A percentile compares a stretch with the other conserved stretches of the same genome.
Conservation (phyloP, 2,797 vertebrate species). For the Chaetophractus vellerosus region DNA sequence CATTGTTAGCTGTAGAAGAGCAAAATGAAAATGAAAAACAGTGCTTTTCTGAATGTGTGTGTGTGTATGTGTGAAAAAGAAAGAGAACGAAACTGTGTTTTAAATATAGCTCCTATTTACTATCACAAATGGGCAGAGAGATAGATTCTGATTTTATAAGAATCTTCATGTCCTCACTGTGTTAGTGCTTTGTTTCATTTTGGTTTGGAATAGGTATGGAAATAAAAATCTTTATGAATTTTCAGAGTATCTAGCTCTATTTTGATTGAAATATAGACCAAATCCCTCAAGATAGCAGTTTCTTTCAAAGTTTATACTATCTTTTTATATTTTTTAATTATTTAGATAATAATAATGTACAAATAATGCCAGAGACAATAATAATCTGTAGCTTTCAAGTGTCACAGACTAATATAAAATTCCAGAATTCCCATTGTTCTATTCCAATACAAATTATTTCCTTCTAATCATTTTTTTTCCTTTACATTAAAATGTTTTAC, state of each 20-base stretch:
- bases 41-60: background rate
- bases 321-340: constrained; percentile 30
- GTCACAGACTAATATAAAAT: background rate
- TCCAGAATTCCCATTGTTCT: constrained; percentile 6
- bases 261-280: constrained; percentile 54
- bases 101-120: background rate
- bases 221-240: constrained; percentile 33
- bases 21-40: constrained; percentile 26
- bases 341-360: background rate
- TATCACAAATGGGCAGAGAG: background rate
- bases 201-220: constrained; percentile 7
- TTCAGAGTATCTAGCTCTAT: background rate
- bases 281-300: background rate
- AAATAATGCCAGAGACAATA: background rate
- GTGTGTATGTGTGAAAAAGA: background rate
- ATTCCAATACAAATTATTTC: background rate
- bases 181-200: constrained; percentile 37
- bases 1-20: background rate
- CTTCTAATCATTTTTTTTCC: constrained; percentile 38
- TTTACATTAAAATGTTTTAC: constrained; percentile 30
- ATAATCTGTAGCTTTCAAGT: background rate
- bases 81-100: background rate
- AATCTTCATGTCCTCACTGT: background rate
- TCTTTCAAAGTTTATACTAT: background rate
- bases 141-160: background rate